These are phyloP conservation scores for Laodelphax striatellus DNA, from an alignment of 1,140 invertebrate genomes.

Conservation along the genomic window DNA sequence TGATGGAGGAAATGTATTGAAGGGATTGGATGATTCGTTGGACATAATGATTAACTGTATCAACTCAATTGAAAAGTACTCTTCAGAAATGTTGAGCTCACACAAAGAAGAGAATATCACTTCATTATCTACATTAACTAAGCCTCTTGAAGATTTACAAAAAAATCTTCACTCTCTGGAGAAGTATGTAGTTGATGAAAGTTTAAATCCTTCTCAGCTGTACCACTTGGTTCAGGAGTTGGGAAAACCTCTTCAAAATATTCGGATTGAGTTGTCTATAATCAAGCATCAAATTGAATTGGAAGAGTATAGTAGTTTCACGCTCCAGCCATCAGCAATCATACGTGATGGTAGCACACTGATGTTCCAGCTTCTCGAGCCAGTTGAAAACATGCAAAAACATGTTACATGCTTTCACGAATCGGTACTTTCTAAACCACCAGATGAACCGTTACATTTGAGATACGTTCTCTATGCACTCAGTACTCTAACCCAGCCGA, in stretches of 20 bases:
- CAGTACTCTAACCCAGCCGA: conserved; percentile 20
- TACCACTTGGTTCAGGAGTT: conserved; percentile 20
- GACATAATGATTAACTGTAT: conserved; percentile 21
- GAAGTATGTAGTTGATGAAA: conserved; percentile 11
- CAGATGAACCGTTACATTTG: conserved; percentile 20
- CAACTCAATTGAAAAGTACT: conserved; percentile 17
- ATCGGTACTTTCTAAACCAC: conserved; percentile 19
- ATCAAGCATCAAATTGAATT: conserved; percentile 23
- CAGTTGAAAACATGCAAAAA: conserved; percentile 19
- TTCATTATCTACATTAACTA: conserved; percentile 16
- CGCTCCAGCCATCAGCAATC: background rate
- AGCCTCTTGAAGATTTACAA: conserved; percentile 20
- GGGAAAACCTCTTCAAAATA: conserved; percentile 21
- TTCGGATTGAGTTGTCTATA: conserved; percentile 22
- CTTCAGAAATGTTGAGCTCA: conserved; percentile 5
- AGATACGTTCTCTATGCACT: conserved; percentile 21
- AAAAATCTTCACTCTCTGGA: conserved; percentile 16
- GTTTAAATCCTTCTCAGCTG: conserved; percentile 10
- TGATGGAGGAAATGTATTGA: conserved; percentile 19
- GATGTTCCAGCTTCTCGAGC: conserved; percentile 9
- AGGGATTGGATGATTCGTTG: conserved; percentile 18
- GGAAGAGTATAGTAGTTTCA: conserved; percentile 18
- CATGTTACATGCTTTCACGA: conserved; percentile 21
- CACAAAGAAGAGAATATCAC: conserved; percentile 9
- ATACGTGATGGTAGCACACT: background rate